Evolutionary conservation across 2,113 vertebrate genomes (phyloP).

Genomic region (Raja brachyura): DNA sequence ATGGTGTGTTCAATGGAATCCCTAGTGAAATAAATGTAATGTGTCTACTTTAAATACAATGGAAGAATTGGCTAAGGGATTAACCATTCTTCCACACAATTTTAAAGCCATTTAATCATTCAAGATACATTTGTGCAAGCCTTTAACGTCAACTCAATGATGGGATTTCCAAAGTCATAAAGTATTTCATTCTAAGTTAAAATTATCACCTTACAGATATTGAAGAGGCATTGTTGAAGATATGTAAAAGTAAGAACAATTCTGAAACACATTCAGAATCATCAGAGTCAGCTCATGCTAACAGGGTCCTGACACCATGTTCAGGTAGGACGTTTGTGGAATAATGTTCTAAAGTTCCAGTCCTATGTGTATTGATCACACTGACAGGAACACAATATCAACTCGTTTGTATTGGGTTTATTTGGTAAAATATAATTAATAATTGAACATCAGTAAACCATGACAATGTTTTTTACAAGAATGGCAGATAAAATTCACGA

Average conservation of each 20-base stretch:
- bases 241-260: neutral
- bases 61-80: neutral
- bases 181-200: neutral
- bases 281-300: neutral
- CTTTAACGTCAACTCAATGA: neutral
- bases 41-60: no score
- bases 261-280: neutral
- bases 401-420: neutral
- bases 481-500: neutral
- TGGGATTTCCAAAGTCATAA: neutral
- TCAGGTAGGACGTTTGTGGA: neutral
- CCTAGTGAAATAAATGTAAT: neutral
- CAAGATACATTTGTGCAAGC: neutral
- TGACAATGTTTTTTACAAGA: neutral
- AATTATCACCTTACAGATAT: neutral
- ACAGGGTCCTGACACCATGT: neutral
- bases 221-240: slow-evolving; percentile 19
- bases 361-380: neutral
- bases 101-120: neutral
- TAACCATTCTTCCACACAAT: neutral
- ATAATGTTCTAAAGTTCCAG: neutral
- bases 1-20: neutral
- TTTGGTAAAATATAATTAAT: neutral
- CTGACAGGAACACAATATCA: neutral
- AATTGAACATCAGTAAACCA: neutral